These are phyloP conservation scores for Aeoliscus strigatus DNA, from an alignment of 2,797 vertebrate genomes.

Conservation along the genomic window DNA sequence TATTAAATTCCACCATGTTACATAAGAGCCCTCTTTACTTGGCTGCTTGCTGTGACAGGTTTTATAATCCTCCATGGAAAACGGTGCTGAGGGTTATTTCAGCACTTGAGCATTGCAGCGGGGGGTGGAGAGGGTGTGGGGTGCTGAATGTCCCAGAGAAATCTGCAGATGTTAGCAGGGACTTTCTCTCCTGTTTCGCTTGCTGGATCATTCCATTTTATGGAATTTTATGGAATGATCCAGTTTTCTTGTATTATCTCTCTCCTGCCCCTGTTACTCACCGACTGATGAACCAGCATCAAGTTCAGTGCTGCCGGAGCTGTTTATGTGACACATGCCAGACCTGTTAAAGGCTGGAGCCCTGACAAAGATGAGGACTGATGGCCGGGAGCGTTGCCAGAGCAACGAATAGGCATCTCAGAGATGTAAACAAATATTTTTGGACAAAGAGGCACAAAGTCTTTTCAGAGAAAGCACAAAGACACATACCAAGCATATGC, in stretches of 20 bases:
- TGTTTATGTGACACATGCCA: conserved; percentile 67
- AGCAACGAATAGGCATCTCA: conserved; percentile 56
- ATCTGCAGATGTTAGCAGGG: conserved; percentile 38
- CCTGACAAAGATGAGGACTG: conserved; percentile 58
- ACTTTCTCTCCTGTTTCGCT: conserved; percentile 9
- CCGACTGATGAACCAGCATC: conserved; percentile 6
- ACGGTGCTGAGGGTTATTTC: conserved; percentile 38
- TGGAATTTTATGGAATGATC: no score
- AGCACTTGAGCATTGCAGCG: conserved; percentile 23
- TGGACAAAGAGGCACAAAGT: conserved; percentile 36
- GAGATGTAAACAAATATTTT: conserved; percentile 63
- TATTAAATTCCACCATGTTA: conserved; percentile 59
- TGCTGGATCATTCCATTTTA: conserved; percentile 16
- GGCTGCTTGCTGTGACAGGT: conserved; percentile 57
- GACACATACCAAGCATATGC: conserved; percentile 14
- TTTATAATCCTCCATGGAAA: conserved; percentile 60
- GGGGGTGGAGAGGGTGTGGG: no score
- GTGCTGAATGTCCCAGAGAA: conserved; percentile 19
- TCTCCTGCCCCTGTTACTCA: no score
- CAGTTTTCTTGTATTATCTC: no score
- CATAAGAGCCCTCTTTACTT: conserved; percentile 44
- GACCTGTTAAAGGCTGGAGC: conserved; percentile 59
- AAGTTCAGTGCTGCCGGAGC: conserved; percentile 16
- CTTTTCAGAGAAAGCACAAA: conserved; percentile 33
- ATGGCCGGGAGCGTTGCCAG: conserved; percentile 59